These are phyloP conservation scores for Platyura marginata DNA, from an alignment of 1,140 invertebrate species.

Conservation along the genomic window DNA sequence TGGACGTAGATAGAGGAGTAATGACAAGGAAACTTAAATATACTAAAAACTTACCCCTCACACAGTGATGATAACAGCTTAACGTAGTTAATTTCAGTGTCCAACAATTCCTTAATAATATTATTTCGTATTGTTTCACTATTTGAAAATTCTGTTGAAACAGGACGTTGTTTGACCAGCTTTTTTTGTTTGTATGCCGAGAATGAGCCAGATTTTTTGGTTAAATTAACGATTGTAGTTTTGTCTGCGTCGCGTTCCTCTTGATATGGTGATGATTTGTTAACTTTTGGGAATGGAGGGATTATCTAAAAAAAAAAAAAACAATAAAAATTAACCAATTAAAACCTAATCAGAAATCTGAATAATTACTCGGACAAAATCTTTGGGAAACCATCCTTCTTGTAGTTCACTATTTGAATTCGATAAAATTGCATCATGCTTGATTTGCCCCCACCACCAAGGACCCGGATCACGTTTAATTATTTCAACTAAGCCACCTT, in stretches of 20 bases:
- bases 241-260: too few relatives aligned
- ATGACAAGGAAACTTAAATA: background rate
- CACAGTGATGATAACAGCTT: slow-evolving; percentile 20
- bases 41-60: slow-evolving; percentile 14
- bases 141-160: too few relatives aligned
- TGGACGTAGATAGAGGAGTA: too few relatives aligned
- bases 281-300: background rate
- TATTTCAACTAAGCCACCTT: slow-evolving; percentile 19
- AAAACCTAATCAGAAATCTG: background rate
- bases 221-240: too few relatives aligned
- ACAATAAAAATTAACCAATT: background rate
- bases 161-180: too few relatives aligned
- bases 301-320: background rate
- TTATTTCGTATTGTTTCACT: slow-evolving; percentile 13
- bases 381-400: slow-evolving; percentile 24
- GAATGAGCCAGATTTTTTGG: too few relatives aligned
- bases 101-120: slow-evolving; percentile 19
- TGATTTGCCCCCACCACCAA: slow-evolving; percentile 24
- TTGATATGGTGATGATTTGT: too few relatives aligned
- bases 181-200: too few relatives aligned
- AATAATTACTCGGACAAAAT: slow-evolving; percentile 15
- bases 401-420: slow-evolving; percentile 16
- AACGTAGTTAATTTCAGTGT: slow-evolving; percentile 23
- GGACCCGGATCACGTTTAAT: slow-evolving; percentile 19
- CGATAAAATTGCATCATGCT: slow-evolving; percentile 12